Conservation (phyloP, 2,113 vertebrate species). For the Solea senegalensis region DNA sequence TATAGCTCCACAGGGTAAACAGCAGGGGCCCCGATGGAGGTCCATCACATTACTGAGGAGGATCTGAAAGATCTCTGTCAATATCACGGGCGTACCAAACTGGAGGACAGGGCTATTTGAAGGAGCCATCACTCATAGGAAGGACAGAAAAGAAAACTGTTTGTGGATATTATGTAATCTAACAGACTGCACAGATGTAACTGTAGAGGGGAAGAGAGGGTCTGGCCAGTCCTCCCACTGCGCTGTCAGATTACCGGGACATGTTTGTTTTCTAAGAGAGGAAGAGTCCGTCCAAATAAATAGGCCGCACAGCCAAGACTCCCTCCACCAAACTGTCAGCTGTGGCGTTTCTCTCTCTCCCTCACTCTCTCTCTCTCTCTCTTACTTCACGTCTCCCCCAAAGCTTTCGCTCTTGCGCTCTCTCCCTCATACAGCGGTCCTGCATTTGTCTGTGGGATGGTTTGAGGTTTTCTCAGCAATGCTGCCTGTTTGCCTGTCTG, state of each 20-base stretch:
- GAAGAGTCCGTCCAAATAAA: constrained; percentile 78
- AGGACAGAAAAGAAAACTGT: constrained; percentile 65
- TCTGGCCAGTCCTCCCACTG: constrained; percentile 64
- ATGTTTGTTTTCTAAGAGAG: constrained; percentile 78
- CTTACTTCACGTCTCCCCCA: neutral
- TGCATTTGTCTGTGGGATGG: constrained; percentile 73
- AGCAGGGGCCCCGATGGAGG: constrained; percentile 31
- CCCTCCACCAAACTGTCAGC: constrained; percentile 60
- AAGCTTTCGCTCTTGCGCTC: constrained; percentile 22
- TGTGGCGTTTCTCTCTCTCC: constrained; percentile 46
- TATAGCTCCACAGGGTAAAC: constrained; percentile 60
- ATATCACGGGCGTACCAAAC: constrained; percentile 16
- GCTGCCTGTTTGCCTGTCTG: constrained; percentile 78
- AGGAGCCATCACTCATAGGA: constrained; percentile 49
- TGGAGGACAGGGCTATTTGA: constrained; percentile 16
- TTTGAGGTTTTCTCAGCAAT: constrained; percentile 79
- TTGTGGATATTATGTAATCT: constrained; percentile 70
- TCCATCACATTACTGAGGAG: constrained; percentile 27
- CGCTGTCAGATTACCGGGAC: constrained; percentile 73
- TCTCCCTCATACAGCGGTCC: constrained; percentile 48
- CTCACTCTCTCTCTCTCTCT: constrained; percentile 11
- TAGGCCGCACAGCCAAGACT: constrained; percentile 60
- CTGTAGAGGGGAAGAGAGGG: constrained; percentile 39
- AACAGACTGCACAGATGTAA: constrained; percentile 72
- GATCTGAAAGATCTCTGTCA: constrained; percentile 38